Base-by-base conservation (phyloP, 1,140 invertebrate species). In the Anoplolepis gracilipes region DNA sequence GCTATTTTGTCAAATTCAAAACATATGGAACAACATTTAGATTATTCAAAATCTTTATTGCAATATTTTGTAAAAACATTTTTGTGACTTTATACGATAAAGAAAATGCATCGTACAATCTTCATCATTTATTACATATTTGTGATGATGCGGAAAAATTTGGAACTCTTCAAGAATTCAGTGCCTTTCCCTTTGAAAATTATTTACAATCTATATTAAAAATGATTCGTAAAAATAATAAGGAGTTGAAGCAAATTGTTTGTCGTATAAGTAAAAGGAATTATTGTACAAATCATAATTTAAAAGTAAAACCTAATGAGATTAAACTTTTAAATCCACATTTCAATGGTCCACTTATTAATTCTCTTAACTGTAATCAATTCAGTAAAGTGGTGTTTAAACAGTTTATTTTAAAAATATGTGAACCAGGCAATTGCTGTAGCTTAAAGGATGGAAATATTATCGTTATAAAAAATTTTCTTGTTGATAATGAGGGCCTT, bases 11-110 rank as follows among this genome's bases (percentile, higher is more conserved):
- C 72, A 39, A 59, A 39, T 59, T 59, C 55, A 10, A 59, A 75
- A 19, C 55, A 75, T 39, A 39, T 75, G 3, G 25, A 53, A 10
- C 42, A 39, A 59, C 28, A 39, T 59, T 59, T 39, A 59, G 16
- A 39, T 75, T 75, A 75, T 42, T 19, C 55, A 0, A 59, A 75
- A 28, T 59, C 53, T 7, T 39, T 75, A 57, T 57, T 75, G 2
- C n/a, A 75, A 22, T 75, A 22, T 75, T 75, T 75, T 75, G 70
- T 75, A 16, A 11, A 75, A 59, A 39, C 53, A 25, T 75, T 75
- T 75, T 75, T 75, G 39, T 57, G 25, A 57, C 8, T 59, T 28
- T 59, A 16, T 75, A 75, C 57, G 70, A 30, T 16, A 75, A 75
- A 75, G n/a, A 75, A 57, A 75, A 75, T 75, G 53, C n/a, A 36